Evolutionary conservation across 2,113 vertebrate genomes (phyloP).

Genomic region (Phoenicopterus ruber): DNA sequence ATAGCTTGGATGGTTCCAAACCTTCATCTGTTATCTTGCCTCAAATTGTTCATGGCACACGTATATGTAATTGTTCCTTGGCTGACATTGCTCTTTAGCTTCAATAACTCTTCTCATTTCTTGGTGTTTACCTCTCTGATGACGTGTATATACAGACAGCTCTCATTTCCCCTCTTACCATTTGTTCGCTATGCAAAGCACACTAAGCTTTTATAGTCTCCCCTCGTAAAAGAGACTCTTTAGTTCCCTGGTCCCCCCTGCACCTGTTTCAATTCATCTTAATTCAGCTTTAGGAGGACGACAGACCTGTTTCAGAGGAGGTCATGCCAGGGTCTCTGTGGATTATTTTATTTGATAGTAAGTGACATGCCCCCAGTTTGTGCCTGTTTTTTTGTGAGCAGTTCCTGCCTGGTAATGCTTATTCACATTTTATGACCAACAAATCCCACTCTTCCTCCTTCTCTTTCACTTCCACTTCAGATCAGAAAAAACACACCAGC

Average conservation of each 20-base stretch:
- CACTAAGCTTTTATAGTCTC: neutral
- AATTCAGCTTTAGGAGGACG: neutral
- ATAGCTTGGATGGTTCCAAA: neutral
- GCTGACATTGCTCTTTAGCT: neutral
- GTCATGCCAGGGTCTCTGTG: neutral
- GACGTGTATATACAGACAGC: neutral
- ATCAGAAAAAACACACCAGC: neutral
- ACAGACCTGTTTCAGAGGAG: neutral
- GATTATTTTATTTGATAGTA: too few relatives aligned
- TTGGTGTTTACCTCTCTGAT: neutral
- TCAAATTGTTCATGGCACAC: neutral
- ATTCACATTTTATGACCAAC: neutral
- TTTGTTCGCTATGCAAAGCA: neutral
- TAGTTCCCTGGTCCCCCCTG: neutral
- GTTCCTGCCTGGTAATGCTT: neutral
- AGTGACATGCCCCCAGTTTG: neutral
- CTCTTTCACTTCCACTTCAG: neutral
- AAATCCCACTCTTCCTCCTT: neutral
- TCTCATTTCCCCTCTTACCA: neutral
- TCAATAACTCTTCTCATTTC: neutral
- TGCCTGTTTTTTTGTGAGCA: neutral
- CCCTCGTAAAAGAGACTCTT: slow-evolving; percentile 10
- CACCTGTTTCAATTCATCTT: slow-evolving; percentile 25
- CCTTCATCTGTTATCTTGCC: neutral
- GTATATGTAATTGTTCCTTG: neutral